Evolutionary conservation across 2,797 vertebrate species (phyloP), one percentile per base, ranked within the genome.

Genomic region (Eurystomus glaucurus): DNA sequence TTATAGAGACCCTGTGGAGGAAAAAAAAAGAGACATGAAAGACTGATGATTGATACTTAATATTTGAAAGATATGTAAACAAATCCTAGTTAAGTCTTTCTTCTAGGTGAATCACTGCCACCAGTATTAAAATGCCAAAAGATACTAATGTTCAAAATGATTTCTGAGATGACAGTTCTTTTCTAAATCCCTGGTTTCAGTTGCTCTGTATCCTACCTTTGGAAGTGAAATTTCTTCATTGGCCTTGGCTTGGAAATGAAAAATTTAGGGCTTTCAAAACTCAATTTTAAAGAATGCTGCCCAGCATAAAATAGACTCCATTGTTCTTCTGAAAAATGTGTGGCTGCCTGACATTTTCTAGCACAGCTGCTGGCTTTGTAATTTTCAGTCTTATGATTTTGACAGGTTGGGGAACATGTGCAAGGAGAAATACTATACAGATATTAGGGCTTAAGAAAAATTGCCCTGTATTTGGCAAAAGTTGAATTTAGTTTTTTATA

Each of bases 61-160:
- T 41, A 66, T 91, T 87, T 90, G 83, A 90, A 93, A 96, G 88
- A 88, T 55, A 43, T 77, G 65, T 18, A 87, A 95, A 91, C 66
- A 95, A 96, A 96, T 92, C 70, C 85, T 79, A 89, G 91, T 89
- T 97, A 92, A 93, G 83, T 90, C 83, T 75, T 57, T 86, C 85
- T 79, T 57, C 31, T 81, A 79, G 69, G 90, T 95, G 85, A 95
- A 90, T 88, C 85, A 92, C 37, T 88, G 74, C 83, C 64, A 92
- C 76, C 51, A 54, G 60, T 89, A 94, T 82, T 92, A 93, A 86
- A 95, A 82, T 87, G 93, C 85, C 88, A 96, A 66, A 92, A 82
- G 72, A 64, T 74, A 77, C 66, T 79, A 79, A 93, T 60, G 41
- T 89, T 93, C 51, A 90, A 87, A 93, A 81, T 93, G 45, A 85